These are phyloP conservation scores for Theristicus caerulescens DNA, from an alignment of 2,113 vertebrate species.

Conservation along the genomic window DNA sequence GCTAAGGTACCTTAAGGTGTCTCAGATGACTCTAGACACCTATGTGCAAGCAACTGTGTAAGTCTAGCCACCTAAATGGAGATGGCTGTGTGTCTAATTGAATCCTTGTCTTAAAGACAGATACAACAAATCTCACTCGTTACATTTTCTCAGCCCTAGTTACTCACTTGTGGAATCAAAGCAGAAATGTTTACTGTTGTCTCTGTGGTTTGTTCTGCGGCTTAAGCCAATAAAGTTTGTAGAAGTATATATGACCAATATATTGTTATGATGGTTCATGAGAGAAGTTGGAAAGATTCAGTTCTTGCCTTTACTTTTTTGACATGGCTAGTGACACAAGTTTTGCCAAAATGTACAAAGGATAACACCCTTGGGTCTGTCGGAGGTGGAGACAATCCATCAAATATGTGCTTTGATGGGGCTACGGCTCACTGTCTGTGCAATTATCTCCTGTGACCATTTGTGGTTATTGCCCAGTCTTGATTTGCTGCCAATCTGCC, in stretches of 20 bases:
- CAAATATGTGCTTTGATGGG: not conserved
- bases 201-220: not conserved
- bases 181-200: not conserved
- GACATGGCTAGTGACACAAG: not conserved
- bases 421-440: not conserved
- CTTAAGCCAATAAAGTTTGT: not conserved
- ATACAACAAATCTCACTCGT: not conserved
- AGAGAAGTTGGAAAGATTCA: not conserved
- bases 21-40: not conserved
- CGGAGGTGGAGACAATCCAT: not conserved
- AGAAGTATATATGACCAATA: not conserved
- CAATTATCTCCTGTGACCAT: not conserved
- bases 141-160: not conserved
- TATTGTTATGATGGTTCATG: not conserved
- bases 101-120: not conserved
- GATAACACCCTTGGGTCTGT: not conserved
- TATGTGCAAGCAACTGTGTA: not conserved
- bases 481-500: not conserved
- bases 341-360: not conserved
- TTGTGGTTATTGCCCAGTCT: not conserved
- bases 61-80: not conserved
- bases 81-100: not conserved
- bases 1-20: not conserved
- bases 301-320: not conserved
- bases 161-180: not conserved